A percentile compares a stretch with the other conserved stretches of the same genome.
phyloP scores from a whole-genome alignment of 2,113 vertebrate species.

The Leucopsar rothschildi region DNA sequence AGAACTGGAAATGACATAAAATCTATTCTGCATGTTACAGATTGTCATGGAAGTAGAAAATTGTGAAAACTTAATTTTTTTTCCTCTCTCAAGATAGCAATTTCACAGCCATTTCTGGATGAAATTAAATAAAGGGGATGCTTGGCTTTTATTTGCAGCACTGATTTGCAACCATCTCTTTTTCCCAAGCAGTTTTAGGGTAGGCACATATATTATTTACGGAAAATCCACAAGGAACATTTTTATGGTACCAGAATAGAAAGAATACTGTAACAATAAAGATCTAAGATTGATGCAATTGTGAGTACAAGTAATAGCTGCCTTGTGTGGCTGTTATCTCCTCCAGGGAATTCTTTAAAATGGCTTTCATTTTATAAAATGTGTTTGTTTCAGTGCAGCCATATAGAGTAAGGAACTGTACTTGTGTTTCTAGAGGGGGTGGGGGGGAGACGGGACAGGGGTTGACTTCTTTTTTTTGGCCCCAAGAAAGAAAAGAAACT shows the following conservation, averaged over 20 bases:
- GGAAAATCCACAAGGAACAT: slow-evolving; percentile 45
- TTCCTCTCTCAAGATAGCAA: not conserved
- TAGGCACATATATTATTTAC: slow-evolving; percentile 56
- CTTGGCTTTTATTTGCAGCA: slow-evolving; percentile 47
- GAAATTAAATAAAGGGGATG: slow-evolving; percentile 38
- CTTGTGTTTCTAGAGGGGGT: not conserved
- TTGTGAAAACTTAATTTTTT: slow-evolving; percentile 21
- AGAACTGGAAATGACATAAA: not conserved
- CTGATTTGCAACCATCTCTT: not conserved
- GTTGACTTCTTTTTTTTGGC: not conserved
- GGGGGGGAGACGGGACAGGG: no score
- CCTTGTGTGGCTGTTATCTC: slow-evolving; percentile 28
- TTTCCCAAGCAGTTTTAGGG: slow-evolving; percentile 20
- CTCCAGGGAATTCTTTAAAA: slow-evolving; percentile 59
- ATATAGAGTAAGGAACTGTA: not conserved
- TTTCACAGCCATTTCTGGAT: not conserved
- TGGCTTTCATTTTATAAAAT: slow-evolving; percentile 66
- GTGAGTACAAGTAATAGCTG: slow-evolving; percentile 60
- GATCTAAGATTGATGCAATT: slow-evolving; percentile 69
- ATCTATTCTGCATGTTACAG: not conserved
- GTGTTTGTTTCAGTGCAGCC: slow-evolving; percentile 40
- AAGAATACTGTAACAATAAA: slow-evolving; percentile 64
- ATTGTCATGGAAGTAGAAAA: not conserved
- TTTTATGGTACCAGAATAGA: slow-evolving; percentile 60
- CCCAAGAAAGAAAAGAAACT: not conserved